Base-by-base conservation (phyloP, 1,140 invertebrate genomes). In the Stegodyphus dumicola region DNA sequence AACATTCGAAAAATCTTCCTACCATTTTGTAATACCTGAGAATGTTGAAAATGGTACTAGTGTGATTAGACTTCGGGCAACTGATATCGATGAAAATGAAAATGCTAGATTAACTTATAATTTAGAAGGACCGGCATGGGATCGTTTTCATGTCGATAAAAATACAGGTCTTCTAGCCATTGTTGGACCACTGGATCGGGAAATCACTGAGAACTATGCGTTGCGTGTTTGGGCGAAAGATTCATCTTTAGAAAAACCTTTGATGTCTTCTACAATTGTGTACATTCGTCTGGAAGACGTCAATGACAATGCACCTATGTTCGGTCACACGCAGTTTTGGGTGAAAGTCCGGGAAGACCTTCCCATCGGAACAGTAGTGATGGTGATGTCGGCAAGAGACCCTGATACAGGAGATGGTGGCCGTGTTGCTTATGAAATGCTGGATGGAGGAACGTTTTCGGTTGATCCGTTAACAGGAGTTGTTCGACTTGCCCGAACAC, bases 311-410 rank as follows among this genome's bases (percentile, higher is more conserved):
- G 92, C 95, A 0, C 97, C 97, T 0, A 92, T 91, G 54, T 98
- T 98, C 88, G 88, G 89, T 18, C 85, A 90, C 18, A 88, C 89
- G 15, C 85, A 84, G 65, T 96, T 96, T 89, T 89, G 89, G 51
- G 95, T 97, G 6, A 95, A 96, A 89, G 93, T 97, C 1, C 93
- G 96, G 0, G 97, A 99, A 91, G 97, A 99, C 90, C 93, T 98
- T 53, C 97, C 97, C 0, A 91, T 94, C 2, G 97, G 96, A 77
- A 94, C 95, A 56, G 94, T 97, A 0, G 94, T 98, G 0, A 96
- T 95, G 0, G 93, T 95, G 0, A 92, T 98, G 11, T 94, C 94
- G 69, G 97, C 97, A 0, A 94, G 93, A 6, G 97, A 99, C 91
- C 94, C 95, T 0, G 97, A 99, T 91, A 91, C 95, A 53, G 96